A percentile compares a stretch with the other conserved stretches of the same genome.
These are phyloP conservation scores for Pheucticus melanocephalus DNA, from an alignment of 2,113 vertebrate species.

Conservation along the genomic window DNA sequence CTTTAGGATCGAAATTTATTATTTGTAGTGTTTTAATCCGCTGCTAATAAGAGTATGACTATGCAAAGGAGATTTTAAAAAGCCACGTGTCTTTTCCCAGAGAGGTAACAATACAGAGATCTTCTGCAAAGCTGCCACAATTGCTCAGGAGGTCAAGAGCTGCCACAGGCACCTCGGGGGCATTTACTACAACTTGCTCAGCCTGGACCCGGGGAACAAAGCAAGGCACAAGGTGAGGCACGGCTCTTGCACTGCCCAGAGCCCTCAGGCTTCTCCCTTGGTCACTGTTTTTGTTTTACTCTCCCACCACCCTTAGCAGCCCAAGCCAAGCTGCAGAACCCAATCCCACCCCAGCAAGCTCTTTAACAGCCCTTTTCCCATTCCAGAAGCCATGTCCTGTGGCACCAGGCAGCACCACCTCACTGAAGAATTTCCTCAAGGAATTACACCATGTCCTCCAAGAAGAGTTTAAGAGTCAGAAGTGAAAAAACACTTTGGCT, in stretches of 20 bases:
- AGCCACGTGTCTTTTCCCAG: background rate
- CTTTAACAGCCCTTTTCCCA: fast-evolving
- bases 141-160: fast-evolving
- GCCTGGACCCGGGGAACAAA: background rate
- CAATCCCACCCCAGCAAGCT: background rate
- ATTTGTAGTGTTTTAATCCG: background rate
- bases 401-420: background rate
- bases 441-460: background rate
- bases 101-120: fast-evolving
- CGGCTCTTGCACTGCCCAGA: no score
- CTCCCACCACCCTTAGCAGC: fast-evolving
- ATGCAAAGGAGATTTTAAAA: no score
- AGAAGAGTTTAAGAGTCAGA: background rate
- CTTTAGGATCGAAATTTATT: background rate
- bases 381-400: background rate
- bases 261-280: background rate
- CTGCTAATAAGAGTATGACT: background rate
- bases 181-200: background rate
- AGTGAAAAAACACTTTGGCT: background rate
- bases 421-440: conserved; percentile 17
- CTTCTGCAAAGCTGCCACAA: conserved; percentile 24
- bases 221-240: background rate
- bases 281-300: fast-evolving
- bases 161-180: background rate
- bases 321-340: background rate